These are phyloP conservation scores for Pantherophis vulpinus DNA, from an alignment of 2,797 vertebrate genomes.

Conservation along the genomic window DNA sequence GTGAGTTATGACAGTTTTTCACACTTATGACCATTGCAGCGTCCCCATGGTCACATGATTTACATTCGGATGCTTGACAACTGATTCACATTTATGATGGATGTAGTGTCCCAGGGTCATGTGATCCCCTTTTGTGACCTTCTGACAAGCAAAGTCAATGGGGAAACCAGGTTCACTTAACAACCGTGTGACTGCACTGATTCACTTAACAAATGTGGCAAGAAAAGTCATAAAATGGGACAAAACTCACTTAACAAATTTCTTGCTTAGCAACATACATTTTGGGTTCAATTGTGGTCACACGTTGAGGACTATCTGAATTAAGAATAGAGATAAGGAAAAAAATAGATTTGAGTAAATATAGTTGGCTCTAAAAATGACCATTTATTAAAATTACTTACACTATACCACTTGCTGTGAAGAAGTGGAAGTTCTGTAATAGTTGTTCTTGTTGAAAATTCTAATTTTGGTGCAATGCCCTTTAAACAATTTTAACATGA, in stretches of 20 bases:
- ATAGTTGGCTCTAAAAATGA: background rate
- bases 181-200: background rate
- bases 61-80: background rate
- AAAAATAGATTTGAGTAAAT: background rate
- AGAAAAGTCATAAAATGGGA: background rate
- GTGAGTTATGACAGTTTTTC: background rate
- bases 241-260: background rate
- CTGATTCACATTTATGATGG: background rate
- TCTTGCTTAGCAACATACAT: background rate
- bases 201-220: background rate
- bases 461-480: slow-evolving; percentile 82
- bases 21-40: background rate
- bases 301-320: background rate
- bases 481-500: slow-evolving; percentile 59
- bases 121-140: background rate
- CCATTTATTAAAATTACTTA: slow-evolving; percentile 50
- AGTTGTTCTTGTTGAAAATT: slow-evolving; percentile 81
- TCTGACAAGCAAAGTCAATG: background rate
- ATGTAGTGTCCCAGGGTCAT: background rate
- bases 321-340: background rate
- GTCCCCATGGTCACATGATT: too few relatives aligned
- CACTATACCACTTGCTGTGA: slow-evolving; percentile 54
- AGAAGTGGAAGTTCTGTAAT: slow-evolving; percentile 74
- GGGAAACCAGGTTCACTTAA: background rate
- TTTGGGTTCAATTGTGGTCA: background rate